phyloP scores from a whole-genome alignment of 2,797 vertebrate species.

The Macroramphosus scolopax region DNA sequence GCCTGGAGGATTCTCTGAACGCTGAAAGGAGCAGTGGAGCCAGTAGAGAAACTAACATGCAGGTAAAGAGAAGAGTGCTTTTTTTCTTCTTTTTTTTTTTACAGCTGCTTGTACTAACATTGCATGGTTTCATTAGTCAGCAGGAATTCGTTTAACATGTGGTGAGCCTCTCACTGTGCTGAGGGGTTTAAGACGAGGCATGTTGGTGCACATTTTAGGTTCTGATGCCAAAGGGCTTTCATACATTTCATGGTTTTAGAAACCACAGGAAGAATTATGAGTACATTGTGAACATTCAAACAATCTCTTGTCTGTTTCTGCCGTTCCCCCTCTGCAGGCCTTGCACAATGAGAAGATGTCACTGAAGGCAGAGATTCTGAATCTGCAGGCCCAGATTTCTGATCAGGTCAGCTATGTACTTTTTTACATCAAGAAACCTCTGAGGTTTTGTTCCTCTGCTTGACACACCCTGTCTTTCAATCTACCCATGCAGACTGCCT shows the following conservation, averaged over 20 bases:
- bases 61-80: conserved; percentile 75
- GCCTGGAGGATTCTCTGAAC: conserved; percentile 92
- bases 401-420: conserved; percentile 82
- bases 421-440: neutral
- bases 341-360: conserved; percentile 91
- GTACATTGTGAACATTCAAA: neutral
- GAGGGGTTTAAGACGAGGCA: neutral
- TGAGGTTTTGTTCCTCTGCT: conserved; percentile 2
- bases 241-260: conserved; percentile 1
- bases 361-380: conserved; percentile 88
- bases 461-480: conserved; percentile 27
- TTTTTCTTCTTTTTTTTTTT: too few species aligned
- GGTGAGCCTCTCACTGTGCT: conserved; percentile 5
- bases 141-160: conserved; percentile 27
- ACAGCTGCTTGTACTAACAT: conserved; percentile 22
- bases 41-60: conserved; percentile 91
- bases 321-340: conserved; percentile 70
- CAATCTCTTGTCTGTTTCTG: neutral
- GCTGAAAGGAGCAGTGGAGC: conserved; percentile 87
- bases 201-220: neutral
- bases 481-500: conserved; percentile 57
- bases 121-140: conserved; percentile 20
- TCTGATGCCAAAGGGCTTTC: neutral
- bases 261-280: neutral
- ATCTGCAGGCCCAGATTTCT: conserved; percentile 87